phyloP scores from a whole-genome alignment of 64 coral and sea anemone genomes.

The Montipora sp. region DNA sequence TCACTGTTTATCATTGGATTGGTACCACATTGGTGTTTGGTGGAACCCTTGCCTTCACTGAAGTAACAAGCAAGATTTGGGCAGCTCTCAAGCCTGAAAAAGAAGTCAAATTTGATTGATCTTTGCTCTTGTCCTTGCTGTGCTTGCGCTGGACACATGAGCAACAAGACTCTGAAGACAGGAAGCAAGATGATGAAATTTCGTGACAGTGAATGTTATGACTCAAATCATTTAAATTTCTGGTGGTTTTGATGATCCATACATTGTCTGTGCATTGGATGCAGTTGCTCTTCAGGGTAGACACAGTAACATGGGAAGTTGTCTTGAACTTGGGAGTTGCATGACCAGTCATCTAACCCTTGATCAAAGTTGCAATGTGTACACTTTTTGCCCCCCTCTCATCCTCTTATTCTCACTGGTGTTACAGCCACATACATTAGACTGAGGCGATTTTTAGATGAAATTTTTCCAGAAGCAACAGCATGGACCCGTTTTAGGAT shows the following conservation, averaged over 20 bases:
- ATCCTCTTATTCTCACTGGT: too few relatives aligned
- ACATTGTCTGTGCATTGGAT: neutral
- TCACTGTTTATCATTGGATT: slow-evolving; percentile 92
- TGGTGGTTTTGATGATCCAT: slow-evolving; percentile 1
- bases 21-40: slow-evolving; percentile 83
- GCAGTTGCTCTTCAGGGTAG: neutral
- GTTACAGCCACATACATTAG: too few relatives aligned
- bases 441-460: too few relatives aligned
- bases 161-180: neutral
- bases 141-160: neutral
- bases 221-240: slow-evolving; percentile 10
- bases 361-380: too few relatives aligned
- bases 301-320: neutral
- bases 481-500: too few relatives aligned
- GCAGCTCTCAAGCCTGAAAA: slow-evolving; percentile 52
- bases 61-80: slow-evolving; percentile 76
- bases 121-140: neutral
- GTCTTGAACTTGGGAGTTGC: too few relatives aligned
- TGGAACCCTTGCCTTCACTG: slow-evolving; percentile 86
- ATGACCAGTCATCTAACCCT: too few relatives aligned
- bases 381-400: too few relatives aligned
- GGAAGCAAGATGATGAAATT: neutral
- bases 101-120: slow-evolving; percentile 73
- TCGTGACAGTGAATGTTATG: neutral
- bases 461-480: too few relatives aligned